Evolutionary conservation across 2,888 invertebrate genomes (phyloP).

Genomic region (Perithous albicinctus): DNA sequence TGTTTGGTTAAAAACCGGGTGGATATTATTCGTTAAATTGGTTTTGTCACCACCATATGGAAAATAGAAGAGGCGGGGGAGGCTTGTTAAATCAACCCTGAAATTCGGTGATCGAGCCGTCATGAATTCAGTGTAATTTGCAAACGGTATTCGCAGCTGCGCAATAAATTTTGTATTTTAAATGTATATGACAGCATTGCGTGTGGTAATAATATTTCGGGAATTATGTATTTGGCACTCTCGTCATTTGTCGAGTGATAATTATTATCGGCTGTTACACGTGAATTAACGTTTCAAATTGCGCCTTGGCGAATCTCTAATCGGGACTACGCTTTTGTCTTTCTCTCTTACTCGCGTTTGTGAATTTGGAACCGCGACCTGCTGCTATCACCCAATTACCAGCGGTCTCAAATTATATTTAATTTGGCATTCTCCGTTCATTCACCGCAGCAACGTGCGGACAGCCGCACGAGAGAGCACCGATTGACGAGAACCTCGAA

Average conservation of each 20-base stretch:
- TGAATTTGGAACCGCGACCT: not conserved
- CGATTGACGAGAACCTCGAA: slow-evolving; percentile 34
- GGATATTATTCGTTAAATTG: slow-evolving; percentile 5
- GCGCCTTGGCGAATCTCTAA: slow-evolving; percentile 3
- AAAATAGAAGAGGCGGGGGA: too few species aligned
- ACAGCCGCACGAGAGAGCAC: slow-evolving; percentile 18
- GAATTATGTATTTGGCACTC: not conserved
- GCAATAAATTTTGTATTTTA: not conserved
- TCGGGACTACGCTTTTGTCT: not conserved
- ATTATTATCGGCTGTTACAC: not conserved
- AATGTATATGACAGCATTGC: not conserved
- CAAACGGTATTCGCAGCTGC: not conserved
- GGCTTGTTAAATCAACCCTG: not conserved
- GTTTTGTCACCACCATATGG: not conserved
- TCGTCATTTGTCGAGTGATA: slow-evolving; percentile 8
- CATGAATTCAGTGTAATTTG: not conserved
- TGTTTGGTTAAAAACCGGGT: not conserved
- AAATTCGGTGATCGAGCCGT: not conserved
- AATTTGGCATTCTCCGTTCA: slow-evolving; percentile 25
- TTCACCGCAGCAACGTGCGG: slow-evolving; percentile 12
- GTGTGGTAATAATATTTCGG: not conserved
- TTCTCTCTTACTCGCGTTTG: not conserved
- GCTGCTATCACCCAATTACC: slow-evolving; percentile 26
- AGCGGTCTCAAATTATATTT: slow-evolving; percentile 36
- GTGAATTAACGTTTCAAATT: slow-evolving; percentile 6